These are phyloP conservation scores for Peromyscus nudipes DNA, from an alignment of 2,797 vertebrate species.

Conservation along the genomic window DNA sequence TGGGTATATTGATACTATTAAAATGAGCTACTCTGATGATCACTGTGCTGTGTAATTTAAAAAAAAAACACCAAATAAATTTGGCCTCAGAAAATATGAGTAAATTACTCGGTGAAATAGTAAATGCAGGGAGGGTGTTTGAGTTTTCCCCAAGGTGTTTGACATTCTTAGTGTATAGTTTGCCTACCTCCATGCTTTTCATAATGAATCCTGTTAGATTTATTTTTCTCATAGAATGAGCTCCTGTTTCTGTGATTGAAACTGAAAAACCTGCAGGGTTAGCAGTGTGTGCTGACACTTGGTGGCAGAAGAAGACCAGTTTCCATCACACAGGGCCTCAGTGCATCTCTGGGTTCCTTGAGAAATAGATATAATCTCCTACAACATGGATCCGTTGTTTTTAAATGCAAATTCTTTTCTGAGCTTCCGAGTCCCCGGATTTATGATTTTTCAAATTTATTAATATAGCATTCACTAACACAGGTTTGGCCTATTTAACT, in stretches of 20 bases:
- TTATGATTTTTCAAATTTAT: background rate
- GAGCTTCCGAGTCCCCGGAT: background rate
- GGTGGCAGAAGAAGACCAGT: conserved; percentile 75
- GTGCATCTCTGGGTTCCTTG: conserved; percentile 41
- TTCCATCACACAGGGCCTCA: conserved; percentile 55
- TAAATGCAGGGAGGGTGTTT: conserved; percentile 39
- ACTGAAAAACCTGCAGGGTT: conserved; percentile 24
- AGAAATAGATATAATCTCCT: conserved; percentile 37
- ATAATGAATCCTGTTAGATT: background rate
- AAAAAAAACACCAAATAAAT: background rate
- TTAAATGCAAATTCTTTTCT: conserved; percentile 64
- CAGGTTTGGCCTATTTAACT: background rate
- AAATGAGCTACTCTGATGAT: conserved; percentile 46
- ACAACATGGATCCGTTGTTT: background rate
- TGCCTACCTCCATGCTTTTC: background rate
- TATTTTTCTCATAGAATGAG: conserved; percentile 38
- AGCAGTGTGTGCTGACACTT: conserved; percentile 67
- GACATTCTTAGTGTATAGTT: background rate
- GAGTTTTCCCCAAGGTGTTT: conserved; percentile 38
- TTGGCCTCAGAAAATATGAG: conserved; percentile 33
- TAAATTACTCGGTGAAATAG: conserved; percentile 38
- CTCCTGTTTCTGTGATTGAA: conserved; percentile 27
- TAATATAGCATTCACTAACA: background rate
- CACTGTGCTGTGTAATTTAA: background rate
- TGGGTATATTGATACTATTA: background rate